phyloP scores from a whole-genome alignment of 2,797 vertebrate species.

The Tragopan temminckii region DNA sequence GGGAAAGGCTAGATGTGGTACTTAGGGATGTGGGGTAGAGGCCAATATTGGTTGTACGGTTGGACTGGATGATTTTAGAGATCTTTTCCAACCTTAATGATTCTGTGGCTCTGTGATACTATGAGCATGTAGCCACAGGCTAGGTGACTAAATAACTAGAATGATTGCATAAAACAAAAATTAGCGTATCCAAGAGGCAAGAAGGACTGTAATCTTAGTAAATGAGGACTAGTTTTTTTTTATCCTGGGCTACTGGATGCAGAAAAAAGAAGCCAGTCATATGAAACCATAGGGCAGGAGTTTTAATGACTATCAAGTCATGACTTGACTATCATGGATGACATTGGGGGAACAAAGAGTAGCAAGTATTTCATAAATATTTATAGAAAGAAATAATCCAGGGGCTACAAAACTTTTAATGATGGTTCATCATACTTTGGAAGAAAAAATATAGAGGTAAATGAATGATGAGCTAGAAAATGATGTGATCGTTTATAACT shows the following conservation, averaged over 20 bases:
- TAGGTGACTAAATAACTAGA: background rate
- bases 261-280: background rate
- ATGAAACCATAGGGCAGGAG: background rate
- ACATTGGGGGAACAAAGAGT: background rate
- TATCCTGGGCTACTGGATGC: background rate
- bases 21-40: too few species aligned
- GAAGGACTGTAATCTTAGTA: background rate
- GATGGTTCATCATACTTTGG: background rate
- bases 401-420: background rate
- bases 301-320: background rate
- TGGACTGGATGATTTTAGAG: too few species aligned
- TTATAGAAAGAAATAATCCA: background rate
- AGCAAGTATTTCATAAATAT: background rate
- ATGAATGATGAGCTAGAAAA: background rate
- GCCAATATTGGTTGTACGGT: background rate
- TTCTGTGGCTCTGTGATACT: too few species aligned
- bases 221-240: background rate
- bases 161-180: background rate
- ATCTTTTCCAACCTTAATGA: too few species aligned
- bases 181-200: background rate
- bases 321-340: background rate
- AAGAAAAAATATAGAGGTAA: background rate
- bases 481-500: background rate
- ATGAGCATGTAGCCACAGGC: background rate
- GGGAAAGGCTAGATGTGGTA: too few species aligned